Evolutionary conservation across 1,140 invertebrate species (phyloP).

Genomic region (Himalopsyche phryganea): DNA sequence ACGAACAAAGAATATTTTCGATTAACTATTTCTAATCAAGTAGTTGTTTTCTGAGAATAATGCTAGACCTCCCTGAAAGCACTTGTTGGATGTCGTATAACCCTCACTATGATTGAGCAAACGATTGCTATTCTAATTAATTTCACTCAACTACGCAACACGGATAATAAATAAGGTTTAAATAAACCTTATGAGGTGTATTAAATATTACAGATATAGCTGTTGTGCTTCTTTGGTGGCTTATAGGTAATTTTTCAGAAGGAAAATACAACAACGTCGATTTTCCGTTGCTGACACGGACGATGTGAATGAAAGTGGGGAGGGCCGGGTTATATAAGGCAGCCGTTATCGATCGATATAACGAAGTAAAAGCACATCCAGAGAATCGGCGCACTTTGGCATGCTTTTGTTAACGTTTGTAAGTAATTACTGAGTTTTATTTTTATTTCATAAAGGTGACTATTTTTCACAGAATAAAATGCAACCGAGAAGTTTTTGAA

Average conservation of each 20-base stretch:
- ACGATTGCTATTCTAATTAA: neutral
- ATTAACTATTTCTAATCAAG: too few relatives aligned
- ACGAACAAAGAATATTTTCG: too few relatives aligned
- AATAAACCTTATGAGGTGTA: too few relatives aligned
- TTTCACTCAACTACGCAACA: too few relatives aligned
- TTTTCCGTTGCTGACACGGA: constrained; percentile 4
- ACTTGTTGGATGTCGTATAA: constrained; percentile 20
- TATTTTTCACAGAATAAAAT: too few relatives aligned
- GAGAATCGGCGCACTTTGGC: constrained; percentile 13
- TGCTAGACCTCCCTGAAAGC: constrained; percentile 15
- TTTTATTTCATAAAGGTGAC: too few relatives aligned
- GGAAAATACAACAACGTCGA: constrained; percentile 1
- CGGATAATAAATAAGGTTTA: too few relatives aligned
- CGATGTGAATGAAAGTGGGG: constrained; percentile 10
- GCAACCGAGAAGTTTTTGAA: too few relatives aligned
- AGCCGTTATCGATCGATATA: constrained; percentile 24
- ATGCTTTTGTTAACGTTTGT: neutral
- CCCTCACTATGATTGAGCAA: neutral
- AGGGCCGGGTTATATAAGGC: constrained; percentile 27
- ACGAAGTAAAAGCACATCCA: constrained; percentile 10
- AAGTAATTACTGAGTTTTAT: too few relatives aligned
- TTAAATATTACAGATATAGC: too few relatives aligned
- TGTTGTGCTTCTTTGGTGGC: too few relatives aligned
- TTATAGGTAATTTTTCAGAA: constrained; percentile 4
- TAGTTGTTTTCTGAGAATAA: neutral